phyloP scores from a whole-genome alignment of 2,888 invertebrate genomes.

The Drosophila lacicola region DNA sequence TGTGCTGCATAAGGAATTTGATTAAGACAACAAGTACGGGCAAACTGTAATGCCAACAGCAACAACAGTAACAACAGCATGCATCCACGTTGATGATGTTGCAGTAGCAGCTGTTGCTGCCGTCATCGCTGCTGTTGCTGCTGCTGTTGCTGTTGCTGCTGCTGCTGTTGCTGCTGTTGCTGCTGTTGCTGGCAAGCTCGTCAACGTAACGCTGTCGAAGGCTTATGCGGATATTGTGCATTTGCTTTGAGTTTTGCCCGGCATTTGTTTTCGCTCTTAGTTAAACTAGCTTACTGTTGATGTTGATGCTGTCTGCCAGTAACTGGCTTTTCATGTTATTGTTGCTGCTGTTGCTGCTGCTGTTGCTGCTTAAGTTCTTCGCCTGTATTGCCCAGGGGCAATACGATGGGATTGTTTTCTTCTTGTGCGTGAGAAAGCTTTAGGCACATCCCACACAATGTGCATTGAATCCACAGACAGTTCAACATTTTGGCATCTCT shows the following conservation, averaged over 20 bases:
- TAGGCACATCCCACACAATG: slow-evolving; percentile 10
- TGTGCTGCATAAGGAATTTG: slow-evolving; percentile 74
- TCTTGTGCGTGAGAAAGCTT: slow-evolving; percentile 36
- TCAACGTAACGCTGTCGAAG: slow-evolving; percentile 71
- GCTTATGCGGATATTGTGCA: slow-evolving; percentile 77
- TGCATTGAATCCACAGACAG: not conserved
- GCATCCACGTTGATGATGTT: slow-evolving; percentile 61
- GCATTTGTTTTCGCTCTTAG: slow-evolving; percentile 73
- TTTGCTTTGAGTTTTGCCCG: slow-evolving; percentile 61
- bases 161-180: slow-evolving; percentile 11
- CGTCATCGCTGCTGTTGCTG: slow-evolving; percentile 14
- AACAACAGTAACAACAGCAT: slow-evolving; percentile 25
- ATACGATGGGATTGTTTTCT: slow-evolving; percentile 47
- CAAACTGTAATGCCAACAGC: slow-evolving; percentile 42
- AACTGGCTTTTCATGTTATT: slow-evolving; percentile 42
- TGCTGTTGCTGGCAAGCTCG: slow-evolving; percentile 37
- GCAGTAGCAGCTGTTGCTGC: slow-evolving; percentile 57
- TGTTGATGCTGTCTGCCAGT: slow-evolving; percentile 53
- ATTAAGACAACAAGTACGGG: slow-evolving; percentile 72
- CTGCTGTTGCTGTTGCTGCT: slow-evolving; percentile 20
- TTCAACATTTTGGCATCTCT: not conserved
- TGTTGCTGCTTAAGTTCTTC: slow-evolving; percentile 42
- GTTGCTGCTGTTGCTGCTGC: slow-evolving; percentile 18
- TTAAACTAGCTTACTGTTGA: slow-evolving; percentile 75
- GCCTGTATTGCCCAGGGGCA: slow-evolving; percentile 35